phyloP scores from a whole-genome alignment of 2,888 invertebrate species.

The Seira musarum region DNA sequence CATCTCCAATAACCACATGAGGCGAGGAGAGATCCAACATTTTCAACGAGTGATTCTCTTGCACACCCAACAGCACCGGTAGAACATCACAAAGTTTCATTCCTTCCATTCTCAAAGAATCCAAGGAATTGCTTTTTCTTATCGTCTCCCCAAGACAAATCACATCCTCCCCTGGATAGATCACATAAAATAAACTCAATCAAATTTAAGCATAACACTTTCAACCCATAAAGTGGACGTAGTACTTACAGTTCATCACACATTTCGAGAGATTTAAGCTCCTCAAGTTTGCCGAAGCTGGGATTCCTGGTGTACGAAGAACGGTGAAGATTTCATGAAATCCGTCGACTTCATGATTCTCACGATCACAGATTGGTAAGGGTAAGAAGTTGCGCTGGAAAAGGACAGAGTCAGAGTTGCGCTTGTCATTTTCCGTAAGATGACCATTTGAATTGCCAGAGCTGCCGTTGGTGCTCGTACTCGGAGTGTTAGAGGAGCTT shows the following conservation, averaged over 20 bases:
- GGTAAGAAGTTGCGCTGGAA: constrained; percentile 75
- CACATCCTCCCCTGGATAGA: constrained; percentile 64
- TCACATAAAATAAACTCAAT: too few species aligned
- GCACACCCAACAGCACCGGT: constrained; percentile 75
- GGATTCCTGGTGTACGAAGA: constrained; percentile 72
- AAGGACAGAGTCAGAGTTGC: constrained; percentile 76
- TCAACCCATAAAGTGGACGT: too few species aligned
- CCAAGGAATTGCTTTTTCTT: constrained; percentile 74
- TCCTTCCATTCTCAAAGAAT: constrained; percentile 76
- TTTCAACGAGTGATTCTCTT: constrained; percentile 75
- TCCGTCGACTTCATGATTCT: constrained; percentile 72
- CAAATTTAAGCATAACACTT: constrained; percentile 71
- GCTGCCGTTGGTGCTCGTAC: constrained; percentile 71
- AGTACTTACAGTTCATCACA: constrained; percentile 74
- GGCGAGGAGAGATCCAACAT: constrained; percentile 76
- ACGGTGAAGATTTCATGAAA: constrained; percentile 74
- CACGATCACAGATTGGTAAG: constrained; percentile 74
- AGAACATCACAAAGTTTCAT: constrained; percentile 76
- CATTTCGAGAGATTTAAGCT: constrained; percentile 77
- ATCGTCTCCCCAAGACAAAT: constrained; percentile 76
- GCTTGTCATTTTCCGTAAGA: constrained; percentile 72
- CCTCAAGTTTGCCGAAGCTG: constrained; percentile 73
- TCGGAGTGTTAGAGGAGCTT: constrained; percentile 74
- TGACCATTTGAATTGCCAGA: constrained; percentile 41
- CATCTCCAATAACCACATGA: constrained; percentile 75